These are phyloP conservation scores for Masnerella sp. DNA, from an alignment of 2,888 invertebrate species.

Conservation along the genomic window DNA sequence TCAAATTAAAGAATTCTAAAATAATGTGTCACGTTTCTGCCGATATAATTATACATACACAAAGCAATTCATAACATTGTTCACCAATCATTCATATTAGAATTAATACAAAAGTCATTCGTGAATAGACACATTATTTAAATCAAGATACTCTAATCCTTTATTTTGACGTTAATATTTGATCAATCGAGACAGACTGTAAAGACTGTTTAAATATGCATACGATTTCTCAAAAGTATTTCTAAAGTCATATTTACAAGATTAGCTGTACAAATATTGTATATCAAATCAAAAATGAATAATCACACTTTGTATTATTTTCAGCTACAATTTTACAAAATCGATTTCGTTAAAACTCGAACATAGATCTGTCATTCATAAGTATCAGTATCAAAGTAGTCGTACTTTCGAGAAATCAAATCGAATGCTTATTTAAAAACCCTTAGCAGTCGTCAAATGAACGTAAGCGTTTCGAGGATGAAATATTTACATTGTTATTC, in stretches of 20 bases:
- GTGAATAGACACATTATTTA: constrained; percentile 20
- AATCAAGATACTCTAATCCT: constrained; percentile 17
- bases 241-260: constrained; percentile 21
- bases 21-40: too few species aligned
- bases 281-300: constrained; percentile 3
- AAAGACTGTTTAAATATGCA: neutral
- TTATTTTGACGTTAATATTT: constrained; percentile 21
- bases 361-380: too few species aligned
- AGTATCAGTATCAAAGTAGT: neutral
- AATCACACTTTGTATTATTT: neutral
- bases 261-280: constrained; percentile 20
- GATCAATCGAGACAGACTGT: constrained; percentile 6
- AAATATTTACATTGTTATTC: constrained; percentile 32
- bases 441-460: too few species aligned
- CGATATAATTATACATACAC: constrained; percentile 11
- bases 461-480: too few species aligned
- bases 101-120: constrained; percentile 37
- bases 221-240: constrained; percentile 16
- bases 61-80: constrained; percentile 30
- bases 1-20: constrained; percentile 38
- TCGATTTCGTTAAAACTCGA: neutral
- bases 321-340: neutral
- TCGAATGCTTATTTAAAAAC: neutral
- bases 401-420: neutral
- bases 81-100: constrained; percentile 15